phyloP scores from a whole-genome alignment of 2,888 invertebrate genomes.

The Quadriops clusia region DNA sequence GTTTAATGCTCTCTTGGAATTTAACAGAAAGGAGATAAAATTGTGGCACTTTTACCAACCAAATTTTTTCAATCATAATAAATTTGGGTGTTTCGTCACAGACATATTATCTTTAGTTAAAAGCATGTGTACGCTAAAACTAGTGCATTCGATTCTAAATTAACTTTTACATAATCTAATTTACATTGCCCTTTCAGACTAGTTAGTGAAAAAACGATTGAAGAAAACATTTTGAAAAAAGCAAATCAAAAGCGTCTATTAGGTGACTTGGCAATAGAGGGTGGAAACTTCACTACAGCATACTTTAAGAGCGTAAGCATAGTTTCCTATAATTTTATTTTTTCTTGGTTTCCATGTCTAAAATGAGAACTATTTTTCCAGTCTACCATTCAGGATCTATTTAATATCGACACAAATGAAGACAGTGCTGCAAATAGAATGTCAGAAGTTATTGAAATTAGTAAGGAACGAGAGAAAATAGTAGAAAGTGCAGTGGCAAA shows the following conservation, averaged over 20 bases:
- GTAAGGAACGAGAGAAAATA: slow-evolving; percentile 33
- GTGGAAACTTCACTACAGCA: slow-evolving; percentile 95
- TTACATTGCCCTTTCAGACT: slow-evolving; percentile 44
- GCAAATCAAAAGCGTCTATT: slow-evolving; percentile 94
- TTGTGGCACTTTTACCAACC: slow-evolving; percentile 9
- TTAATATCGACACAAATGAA: slow-evolving; percentile 60
- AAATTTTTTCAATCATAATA: slow-evolving; percentile 6
- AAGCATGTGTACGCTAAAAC: slow-evolving; percentile 1
- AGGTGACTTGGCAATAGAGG: slow-evolving; percentile 95
- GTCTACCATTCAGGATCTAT: slow-evolving; percentile 88
- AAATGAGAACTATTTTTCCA: slow-evolving; percentile 33
- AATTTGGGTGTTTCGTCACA: not conserved
- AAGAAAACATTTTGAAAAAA: slow-evolving; percentile 98
- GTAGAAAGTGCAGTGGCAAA: slow-evolving; percentile 17
- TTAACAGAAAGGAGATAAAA: slow-evolving; percentile 17
- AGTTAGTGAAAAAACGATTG: slow-evolving; percentile 93
- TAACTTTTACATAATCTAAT: too few species aligned
- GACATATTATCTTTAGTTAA: not conserved
- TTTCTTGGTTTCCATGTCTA: slow-evolving; percentile 8
- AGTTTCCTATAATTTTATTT: slow-evolving; percentile 6
- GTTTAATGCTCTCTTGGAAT: slow-evolving; percentile 11
- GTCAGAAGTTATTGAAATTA: slow-evolving; percentile 45
- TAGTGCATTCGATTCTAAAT: not conserved
- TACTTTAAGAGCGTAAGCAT: slow-evolving; percentile 74
- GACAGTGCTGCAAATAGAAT: slow-evolving; percentile 46